A percentile compares a stretch with the other conserved stretches of the same genome.
phyloP scores from a whole-genome alignment of 2,888 invertebrate species.

The Cryptophagus acutangulus region DNA sequence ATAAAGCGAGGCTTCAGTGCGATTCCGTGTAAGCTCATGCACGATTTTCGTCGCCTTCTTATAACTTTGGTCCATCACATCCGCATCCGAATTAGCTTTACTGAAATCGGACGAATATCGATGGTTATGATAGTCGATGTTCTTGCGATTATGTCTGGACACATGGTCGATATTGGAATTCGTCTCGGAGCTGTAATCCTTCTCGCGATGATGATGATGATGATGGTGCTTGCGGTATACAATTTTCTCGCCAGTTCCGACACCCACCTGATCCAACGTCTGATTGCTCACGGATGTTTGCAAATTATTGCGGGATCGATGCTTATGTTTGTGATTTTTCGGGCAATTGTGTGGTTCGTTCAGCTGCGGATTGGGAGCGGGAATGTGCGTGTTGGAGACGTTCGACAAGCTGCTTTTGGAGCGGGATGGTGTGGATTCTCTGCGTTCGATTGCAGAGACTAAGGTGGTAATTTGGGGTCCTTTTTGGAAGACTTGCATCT shows the following conservation, averaged over 20 bases:
- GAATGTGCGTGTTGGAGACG: slow-evolving; percentile 53
- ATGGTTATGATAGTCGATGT: slow-evolving; percentile 25
- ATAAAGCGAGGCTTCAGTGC: slow-evolving; percentile 35
- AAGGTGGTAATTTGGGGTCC: slow-evolving; percentile 75
- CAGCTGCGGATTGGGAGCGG: slow-evolving; percentile 38
- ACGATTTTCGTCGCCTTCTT: slow-evolving; percentile 47
- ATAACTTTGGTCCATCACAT: slow-evolving; percentile 45
- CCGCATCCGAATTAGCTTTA: slow-evolving; percentile 31
- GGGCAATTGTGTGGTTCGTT: slow-evolving; percentile 36
- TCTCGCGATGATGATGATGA: slow-evolving; percentile 40
- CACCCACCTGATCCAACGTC: slow-evolving; percentile 51
- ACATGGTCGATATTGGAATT: slow-evolving; percentile 53
- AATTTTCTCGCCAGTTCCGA: slow-evolving; percentile 35
- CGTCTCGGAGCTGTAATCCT: slow-evolving; percentile 57
- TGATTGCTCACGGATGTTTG: slow-evolving; percentile 51
- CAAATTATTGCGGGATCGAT: slow-evolving; percentile 38
- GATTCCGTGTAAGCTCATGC: slow-evolving; percentile 42
- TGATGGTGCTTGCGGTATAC: slow-evolving; percentile 38
- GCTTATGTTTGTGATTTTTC: slow-evolving; percentile 35
- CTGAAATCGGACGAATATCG: slow-evolving; percentile 31
- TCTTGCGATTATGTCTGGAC: slow-evolving; percentile 30
- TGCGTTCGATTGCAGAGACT: slow-evolving; percentile 54
- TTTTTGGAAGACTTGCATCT: slow-evolving; percentile 65
- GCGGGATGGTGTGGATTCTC: slow-evolving; percentile 41
- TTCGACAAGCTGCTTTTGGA: slow-evolving; percentile 53